Evolutionary conservation across 2,888 invertebrate genomes (phyloP), one percentile per base, ranked within the genome.

Genomic region (Zaprionus lineosus): DNA sequence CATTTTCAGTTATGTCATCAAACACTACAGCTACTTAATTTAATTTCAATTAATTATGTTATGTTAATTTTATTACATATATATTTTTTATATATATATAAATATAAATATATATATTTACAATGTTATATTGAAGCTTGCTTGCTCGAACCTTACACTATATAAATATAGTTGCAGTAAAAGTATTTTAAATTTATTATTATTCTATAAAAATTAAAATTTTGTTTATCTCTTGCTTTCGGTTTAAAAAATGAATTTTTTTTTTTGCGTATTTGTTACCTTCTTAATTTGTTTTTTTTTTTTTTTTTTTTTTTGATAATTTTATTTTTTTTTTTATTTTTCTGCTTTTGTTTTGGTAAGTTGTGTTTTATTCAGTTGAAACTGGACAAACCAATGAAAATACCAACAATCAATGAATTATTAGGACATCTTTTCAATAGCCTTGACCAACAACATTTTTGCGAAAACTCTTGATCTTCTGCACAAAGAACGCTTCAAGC

Each of bases 401-500:
- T 16, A 31, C 26, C 29, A 67, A 66, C 37, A 44, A 31, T 41
- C n/a, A 12, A 39, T 31, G n/a, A 8, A 9, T 16, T 1, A 9
- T 15, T 24, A n/a, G 21, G 6, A 26, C 28, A 14, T 40, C 41
- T 58, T 3, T 55, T 70, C 52, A 81, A 55, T 59, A 67, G 59
- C 72, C 73, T 55, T 75, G 83, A 63, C 76, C 87, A 74, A 93
- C 94, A 87, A 95, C 92, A 91, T 94, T 96, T 91, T 96, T 96
- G 85, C 96, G 93, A 89, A 96, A 93, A 90, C 93, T 93, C 91
- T 96, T 96, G 72, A 97, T 95, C 92, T 97, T 97, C 91, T 96
- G 95, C 89, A 97, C 96, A 92, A 99, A 98, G 91, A 95, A 98
- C 60, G 96, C 95, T 91, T 99, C 98, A 66, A 99, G 92, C 48